Percentiles rank a stretch among this genome's conserved stretches.
phyloP scores from a whole-genome alignment of 2,797 vertebrate genomes.

The Iguana delicatissima region DNA sequence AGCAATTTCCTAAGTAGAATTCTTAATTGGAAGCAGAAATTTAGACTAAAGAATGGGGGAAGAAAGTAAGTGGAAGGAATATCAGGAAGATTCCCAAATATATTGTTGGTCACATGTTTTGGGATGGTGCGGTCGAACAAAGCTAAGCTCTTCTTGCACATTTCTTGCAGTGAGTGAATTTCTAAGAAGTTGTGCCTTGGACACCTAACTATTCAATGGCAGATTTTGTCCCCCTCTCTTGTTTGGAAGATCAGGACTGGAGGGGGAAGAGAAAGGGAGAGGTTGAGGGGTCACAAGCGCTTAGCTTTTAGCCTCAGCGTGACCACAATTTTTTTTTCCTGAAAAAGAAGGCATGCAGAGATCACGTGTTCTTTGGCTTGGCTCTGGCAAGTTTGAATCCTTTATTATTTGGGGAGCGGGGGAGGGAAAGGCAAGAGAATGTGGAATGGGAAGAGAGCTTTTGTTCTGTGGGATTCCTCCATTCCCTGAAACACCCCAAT shows the following conservation, averaged over 20 bases:
- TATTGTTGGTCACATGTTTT: constrained; percentile 33
- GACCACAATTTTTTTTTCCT: constrained; percentile 74
- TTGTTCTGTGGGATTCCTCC: constrained; percentile 2
- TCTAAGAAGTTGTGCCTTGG: constrained; percentile 43
- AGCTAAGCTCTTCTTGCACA: constrained; percentile 37
- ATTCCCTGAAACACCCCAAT: constrained; percentile 53
- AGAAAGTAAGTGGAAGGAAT: constrained; percentile 24
- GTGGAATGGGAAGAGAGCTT: neutral
- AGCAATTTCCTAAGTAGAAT: neutral
- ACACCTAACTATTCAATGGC: constrained; percentile 58
- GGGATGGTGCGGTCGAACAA: constrained; percentile 19
- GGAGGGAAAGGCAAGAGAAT: neutral
- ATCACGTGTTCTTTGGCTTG: constrained; percentile 74
- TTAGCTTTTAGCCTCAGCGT: constrained; percentile 83
- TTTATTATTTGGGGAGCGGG: constrained; percentile 32
- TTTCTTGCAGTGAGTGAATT: constrained; percentile 51
- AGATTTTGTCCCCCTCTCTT: constrained; percentile 10
- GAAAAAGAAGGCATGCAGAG: constrained; percentile 67
- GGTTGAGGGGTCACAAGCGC: constrained; percentile 90
- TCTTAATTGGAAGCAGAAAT: neutral
- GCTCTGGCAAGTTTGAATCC: constrained; percentile 72
- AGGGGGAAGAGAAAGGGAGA: constrained; percentile 8
- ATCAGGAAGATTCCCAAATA: constrained; percentile 14
- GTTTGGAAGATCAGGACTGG: constrained; percentile 49
- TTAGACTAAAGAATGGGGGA: neutral